A percentile compares a stretch with the other conserved stretches of the same genome.
Conservation (phyloP, 2,888 invertebrate genomes). For the Ophraella communa region DNA sequence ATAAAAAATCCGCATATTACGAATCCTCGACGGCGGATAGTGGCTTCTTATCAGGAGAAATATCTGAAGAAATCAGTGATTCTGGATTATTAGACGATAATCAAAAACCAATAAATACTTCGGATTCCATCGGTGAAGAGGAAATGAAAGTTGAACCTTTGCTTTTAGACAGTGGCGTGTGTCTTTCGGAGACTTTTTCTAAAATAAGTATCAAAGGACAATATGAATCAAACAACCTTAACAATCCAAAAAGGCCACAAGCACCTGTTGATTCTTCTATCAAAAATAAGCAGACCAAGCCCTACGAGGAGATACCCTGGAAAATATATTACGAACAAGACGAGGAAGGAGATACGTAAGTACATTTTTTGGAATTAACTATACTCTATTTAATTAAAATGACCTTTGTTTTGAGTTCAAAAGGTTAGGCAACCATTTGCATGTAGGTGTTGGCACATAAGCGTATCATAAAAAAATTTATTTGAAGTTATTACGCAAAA, state of each 20-base stretch:
- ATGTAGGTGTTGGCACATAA: background rate
- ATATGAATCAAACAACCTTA: slow-evolving; percentile 56
- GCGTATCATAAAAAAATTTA: background rate
- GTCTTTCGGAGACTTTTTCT: slow-evolving; percentile 68
- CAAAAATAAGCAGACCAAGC: background rate
- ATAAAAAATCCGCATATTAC: slow-evolving; percentile 46
- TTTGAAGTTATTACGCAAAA: background rate
- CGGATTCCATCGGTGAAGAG: slow-evolving; percentile 17
- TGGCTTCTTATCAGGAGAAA: slow-evolving; percentile 54
- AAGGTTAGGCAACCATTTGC: slow-evolving; percentile 14
- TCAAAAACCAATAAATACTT: slow-evolving; percentile 17
- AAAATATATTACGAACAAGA: slow-evolving; percentile 77
- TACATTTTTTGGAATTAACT: slow-evolving; percentile 49
- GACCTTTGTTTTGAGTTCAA: slow-evolving; percentile 30
- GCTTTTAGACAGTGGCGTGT: slow-evolving; percentile 72
- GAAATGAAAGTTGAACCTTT: slow-evolving; percentile 52
- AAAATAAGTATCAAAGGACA: slow-evolving; percentile 63
- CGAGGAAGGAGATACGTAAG: slow-evolving; percentile 90
- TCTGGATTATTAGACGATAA: slow-evolving; percentile 35
- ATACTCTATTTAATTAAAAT: slow-evolving; percentile 16
- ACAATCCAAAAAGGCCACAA: slow-evolving; percentile 37
- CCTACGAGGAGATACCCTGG: slow-evolving; percentile 58
- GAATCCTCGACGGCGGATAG: slow-evolving; percentile 52
- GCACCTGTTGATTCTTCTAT: slow-evolving; percentile 40
- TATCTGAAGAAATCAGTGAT: slow-evolving; percentile 33